phyloP scores from a whole-genome alignment of 2,797 vertebrate genomes.

The Orientallactaga sibirica region DNA sequence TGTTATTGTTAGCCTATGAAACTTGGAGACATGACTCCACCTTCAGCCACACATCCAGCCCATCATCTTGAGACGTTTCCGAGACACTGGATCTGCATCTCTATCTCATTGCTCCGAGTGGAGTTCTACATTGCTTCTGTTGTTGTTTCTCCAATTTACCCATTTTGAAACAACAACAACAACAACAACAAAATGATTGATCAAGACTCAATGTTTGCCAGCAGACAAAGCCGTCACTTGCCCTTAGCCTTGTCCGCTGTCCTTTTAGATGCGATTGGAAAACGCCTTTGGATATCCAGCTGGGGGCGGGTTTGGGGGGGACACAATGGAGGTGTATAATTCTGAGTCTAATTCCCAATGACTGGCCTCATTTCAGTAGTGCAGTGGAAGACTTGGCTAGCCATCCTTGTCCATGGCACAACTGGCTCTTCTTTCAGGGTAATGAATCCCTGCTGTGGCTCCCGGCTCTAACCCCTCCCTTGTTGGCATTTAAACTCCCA shows the following conservation, averaged over 20 bases:
- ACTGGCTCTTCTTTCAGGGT: background rate
- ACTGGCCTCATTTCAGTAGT: background rate
- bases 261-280: background rate
- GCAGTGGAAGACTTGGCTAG: background rate
- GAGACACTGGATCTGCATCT: constrained; percentile 1
- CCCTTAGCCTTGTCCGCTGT: background rate
- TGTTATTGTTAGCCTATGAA: background rate
- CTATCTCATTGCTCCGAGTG: background rate
- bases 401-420: background rate
- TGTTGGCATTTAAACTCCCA: background rate
- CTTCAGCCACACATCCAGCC: background rate
- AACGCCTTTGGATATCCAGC: constrained; percentile 1
- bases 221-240: background rate
- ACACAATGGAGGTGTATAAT: background rate
- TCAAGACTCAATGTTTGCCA: constrained; percentile 23
- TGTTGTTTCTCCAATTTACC: background rate
- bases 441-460: background rate
- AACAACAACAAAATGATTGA: background rate
- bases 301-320: background rate
- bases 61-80: constrained; percentile 24
- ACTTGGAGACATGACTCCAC: constrained; percentile 16
- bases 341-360: background rate
- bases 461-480: background rate
- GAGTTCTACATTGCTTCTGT: background rate
- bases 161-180: background rate